Evolutionary conservation across 2,113 vertebrate genomes (phyloP).

Genomic region (Chlorocebus sabaeus): DNA sequence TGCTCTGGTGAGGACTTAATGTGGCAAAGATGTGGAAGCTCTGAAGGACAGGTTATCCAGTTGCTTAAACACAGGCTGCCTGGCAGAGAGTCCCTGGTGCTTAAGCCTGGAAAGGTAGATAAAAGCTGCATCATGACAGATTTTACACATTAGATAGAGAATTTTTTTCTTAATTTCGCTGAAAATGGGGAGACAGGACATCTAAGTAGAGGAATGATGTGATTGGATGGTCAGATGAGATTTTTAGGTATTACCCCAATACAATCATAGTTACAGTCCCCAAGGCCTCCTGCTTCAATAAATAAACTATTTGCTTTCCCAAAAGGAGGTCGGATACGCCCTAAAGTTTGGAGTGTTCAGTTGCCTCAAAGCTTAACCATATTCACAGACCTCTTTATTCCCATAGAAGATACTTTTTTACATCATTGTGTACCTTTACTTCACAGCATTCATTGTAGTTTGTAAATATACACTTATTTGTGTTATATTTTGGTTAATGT

Average conservation of each 20-base stretch:
- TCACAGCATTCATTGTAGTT: not conserved
- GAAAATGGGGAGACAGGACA: not conserved
- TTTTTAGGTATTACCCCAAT: not conserved
- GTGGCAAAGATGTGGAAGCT: not conserved
- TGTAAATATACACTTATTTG: not conserved
- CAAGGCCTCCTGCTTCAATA: not conserved
- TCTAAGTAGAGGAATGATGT: not conserved
- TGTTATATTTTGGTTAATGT: not conserved
- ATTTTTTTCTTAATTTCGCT: conserved; percentile 23
- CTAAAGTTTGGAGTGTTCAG: not conserved
- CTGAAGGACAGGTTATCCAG: not conserved
- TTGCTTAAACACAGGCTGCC: not conserved
- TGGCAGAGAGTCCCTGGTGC: not conserved
- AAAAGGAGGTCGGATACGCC: not conserved
- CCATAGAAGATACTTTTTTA: not conserved
- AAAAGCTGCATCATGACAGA: not conserved
- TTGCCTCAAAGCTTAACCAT: not conserved
- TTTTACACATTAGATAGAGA: not conserved
- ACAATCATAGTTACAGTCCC: not conserved
- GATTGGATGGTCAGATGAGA: not conserved
- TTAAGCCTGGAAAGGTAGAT: not conserved
- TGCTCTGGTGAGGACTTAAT: no score
- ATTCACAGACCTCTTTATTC: not conserved
- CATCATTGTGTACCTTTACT: not conserved
- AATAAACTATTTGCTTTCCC: not conserved